Evolutionary conservation across 2,113 vertebrate species (phyloP).

Genomic region (Chascanopsetta lugubris): DNA sequence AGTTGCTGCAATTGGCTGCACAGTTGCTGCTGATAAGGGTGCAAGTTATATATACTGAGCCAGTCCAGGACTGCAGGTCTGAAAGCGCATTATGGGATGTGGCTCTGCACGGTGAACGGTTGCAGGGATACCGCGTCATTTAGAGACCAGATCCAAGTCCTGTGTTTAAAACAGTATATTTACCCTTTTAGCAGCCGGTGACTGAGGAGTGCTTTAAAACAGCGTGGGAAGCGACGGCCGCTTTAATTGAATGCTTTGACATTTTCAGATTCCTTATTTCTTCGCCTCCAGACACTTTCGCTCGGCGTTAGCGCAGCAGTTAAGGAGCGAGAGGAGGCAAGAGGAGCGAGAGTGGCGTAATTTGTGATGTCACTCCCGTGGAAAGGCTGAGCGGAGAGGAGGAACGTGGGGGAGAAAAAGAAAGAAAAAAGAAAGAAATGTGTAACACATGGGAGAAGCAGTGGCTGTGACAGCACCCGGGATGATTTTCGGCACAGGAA

Average conservation of each 20-base stretch:
- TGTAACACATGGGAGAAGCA: constrained; percentile 49
- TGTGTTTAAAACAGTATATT: not conserved
- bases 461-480: constrained; percentile 36
- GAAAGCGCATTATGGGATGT: constrained; percentile 9
- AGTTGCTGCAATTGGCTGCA: constrained; percentile 25
- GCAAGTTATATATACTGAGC: not conserved
- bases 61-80: not conserved
- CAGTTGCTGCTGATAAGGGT: constrained; percentile 21
- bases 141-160: no score
- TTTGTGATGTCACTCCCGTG: constrained; percentile 59
- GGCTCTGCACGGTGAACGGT: not conserved
- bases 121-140: not conserved
- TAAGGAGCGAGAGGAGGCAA: no score
- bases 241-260: constrained; percentile 24
- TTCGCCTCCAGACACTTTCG: constrained; percentile 28
- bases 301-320: constrained; percentile 30
- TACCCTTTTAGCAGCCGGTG: not conserved
- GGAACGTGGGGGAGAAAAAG: constrained; percentile 2
- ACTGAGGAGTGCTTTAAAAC: constrained; percentile 11
- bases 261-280: constrained; percentile 31
- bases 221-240: not conserved
- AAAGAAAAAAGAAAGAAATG: constrained; percentile 38
- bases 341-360: constrained; percentile 19
- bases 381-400: constrained; percentile 27
- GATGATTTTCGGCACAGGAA: constrained; percentile 39